Conservation (phyloP, 2,888 invertebrate species). For the Rhorus exstirpatorius region DNA sequence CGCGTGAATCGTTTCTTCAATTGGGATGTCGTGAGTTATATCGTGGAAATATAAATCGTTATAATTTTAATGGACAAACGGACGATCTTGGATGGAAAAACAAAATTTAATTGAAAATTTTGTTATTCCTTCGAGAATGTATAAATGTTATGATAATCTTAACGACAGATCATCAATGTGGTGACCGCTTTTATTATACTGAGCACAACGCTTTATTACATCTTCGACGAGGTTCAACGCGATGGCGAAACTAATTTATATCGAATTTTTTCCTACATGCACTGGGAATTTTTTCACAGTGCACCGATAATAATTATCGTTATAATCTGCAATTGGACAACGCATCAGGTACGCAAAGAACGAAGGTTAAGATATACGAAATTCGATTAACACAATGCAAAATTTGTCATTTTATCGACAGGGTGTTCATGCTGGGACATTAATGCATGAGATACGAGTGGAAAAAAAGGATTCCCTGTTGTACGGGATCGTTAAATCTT, state of each 20-base stretch:
- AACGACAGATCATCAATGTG: constrained; percentile 60
- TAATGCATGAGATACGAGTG: constrained; percentile 64
- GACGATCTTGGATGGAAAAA: no score
- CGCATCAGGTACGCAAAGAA: constrained; percentile 54
- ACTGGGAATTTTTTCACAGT: constrained; percentile 61
- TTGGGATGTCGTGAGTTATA: constrained; percentile 50
- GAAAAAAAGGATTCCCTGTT: constrained; percentile 50
- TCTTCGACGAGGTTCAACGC: constrained; percentile 59
- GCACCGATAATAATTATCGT: constrained; percentile 63
- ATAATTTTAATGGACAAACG: no score
- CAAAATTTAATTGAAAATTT: no score
- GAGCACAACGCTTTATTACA: constrained; percentile 61
- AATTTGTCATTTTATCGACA: constrained; percentile 15
- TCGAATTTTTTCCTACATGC: constrained; percentile 50
- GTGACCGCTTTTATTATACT: constrained; percentile 46
- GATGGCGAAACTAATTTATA: constrained; percentile 37
- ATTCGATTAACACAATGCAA: background rate
- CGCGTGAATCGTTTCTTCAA: constrained; percentile 43
- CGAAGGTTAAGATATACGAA: background rate
- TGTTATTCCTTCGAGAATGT: no score
- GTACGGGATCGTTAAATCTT: constrained; percentile 71
- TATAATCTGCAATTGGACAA: constrained; percentile 62
- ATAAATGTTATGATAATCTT: no score
- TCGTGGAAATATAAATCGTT: no score
- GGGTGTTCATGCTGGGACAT: constrained; percentile 52